Evolutionary conservation across 2,888 invertebrate species (phyloP), one percentile per base, ranked within the genome.

Genomic region (Mythimna albipuncta): DNA sequence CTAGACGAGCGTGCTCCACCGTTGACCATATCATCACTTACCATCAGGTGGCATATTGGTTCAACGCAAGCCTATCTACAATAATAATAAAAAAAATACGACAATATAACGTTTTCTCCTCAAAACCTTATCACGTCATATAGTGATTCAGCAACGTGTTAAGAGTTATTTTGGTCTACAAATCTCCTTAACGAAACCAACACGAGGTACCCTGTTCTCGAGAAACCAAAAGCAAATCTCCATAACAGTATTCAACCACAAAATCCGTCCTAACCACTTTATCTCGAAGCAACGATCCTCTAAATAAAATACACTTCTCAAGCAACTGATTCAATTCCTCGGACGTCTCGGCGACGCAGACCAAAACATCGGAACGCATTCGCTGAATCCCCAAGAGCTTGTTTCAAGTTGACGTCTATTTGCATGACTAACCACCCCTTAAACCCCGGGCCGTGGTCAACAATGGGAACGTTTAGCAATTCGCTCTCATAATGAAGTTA

Each of bases 401-500:
- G 90, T 89, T 90, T 87, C 91, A 87, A 91, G 89, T 92, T 90
- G 91, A 92, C 91, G 92, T 90, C 91, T 94, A 94, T 93, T 95
- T 94, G 94, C 94, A 94, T 94, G 93, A 92, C 91, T 94, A 94
- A 94, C 92, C 91, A 88, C 91, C 90, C 47, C 91, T 89, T 87
- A 83, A 89, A 90, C 90, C 88, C 86, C 86, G 88, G 87, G 87
- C 87, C 90, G 91, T 92, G 93, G 93, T 92, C 94, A 93, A 94
- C 94, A 95, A 95, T 94, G 87, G 91, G 89, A 94, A 90, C 94
- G 93, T 94, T 95, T 94, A 94, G 94, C 94, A 92, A 95, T 95
- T 94, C 94, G 91, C 92, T 90, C 90, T 90, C 91, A 90, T 95
- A 96, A 96, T 94, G 94, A 94, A 95, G 95, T 95, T 96, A 94